Conservation (phyloP, 2,113 vertebrate species). For the Carettochelys insculpta region DNA sequence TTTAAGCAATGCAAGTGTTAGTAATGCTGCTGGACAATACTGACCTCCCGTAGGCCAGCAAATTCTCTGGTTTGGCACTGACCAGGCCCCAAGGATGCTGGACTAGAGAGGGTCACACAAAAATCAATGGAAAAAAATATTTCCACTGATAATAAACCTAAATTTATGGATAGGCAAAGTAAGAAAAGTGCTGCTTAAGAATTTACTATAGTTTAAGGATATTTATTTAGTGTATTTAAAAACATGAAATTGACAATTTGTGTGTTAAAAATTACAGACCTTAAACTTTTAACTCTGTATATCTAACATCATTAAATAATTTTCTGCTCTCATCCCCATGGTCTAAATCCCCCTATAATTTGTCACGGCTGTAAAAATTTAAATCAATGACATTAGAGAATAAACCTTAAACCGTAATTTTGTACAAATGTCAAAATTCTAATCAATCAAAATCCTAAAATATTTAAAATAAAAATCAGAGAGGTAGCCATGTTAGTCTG, state of each 20-base stretch:
- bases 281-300: not conserved
- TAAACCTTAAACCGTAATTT: no score
- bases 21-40: no score
- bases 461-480: no score
- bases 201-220: not conserved
- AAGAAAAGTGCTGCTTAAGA: not conserved
- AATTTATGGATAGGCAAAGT: not conserved
- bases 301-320: not conserved
- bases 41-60: no score
- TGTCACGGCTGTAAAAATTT: no score
- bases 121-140: not conserved
- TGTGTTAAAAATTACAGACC: not conserved
- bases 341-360: no score
- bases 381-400: no score
- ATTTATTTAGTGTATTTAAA: not conserved
- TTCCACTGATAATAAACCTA: not conserved
- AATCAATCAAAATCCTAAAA: not conserved
- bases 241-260: not conserved
- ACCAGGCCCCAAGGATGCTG: no score
- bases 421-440: not conserved
- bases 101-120: no score
- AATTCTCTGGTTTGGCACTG: no score
- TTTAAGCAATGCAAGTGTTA: no score
- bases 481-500: no score
- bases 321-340: not conserved